These are phyloP conservation scores for Paramormyrops hopkinsi DNA, from an alignment of 2,797 vertebrate genomes.

Conservation along the genomic window DNA sequence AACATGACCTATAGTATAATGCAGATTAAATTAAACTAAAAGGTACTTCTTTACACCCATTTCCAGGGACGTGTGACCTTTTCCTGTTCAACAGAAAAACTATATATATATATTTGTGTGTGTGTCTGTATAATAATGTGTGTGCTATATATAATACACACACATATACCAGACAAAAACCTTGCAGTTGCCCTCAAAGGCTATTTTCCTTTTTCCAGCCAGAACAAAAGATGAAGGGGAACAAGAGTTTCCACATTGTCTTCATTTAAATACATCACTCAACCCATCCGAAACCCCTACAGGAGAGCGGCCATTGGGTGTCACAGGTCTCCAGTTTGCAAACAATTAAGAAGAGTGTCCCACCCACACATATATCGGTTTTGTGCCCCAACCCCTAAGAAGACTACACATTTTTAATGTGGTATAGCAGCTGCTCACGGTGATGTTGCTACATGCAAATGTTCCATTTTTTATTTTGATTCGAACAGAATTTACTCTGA, in stretches of 20 bases:
- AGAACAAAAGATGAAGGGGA: background rate
- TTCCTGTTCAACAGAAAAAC: too few species aligned
- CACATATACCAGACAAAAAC: background rate
- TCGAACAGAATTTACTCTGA: background rate
- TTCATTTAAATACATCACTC: background rate
- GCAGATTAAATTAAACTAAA: background rate
- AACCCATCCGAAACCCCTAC: background rate
- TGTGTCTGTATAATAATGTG: background rate
- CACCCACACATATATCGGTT: background rate
- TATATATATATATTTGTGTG: background rate
- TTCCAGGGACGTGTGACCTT: background rate
- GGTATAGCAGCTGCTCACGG: background rate
- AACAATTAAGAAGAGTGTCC: background rate
- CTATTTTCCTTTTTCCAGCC: background rate
- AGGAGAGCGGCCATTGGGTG: background rate
- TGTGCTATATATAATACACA: background rate
- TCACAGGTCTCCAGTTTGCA: background rate
- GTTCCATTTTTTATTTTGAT: background rate
- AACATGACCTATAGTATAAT: background rate
- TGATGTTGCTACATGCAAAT: background rate
- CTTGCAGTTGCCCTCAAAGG: background rate
- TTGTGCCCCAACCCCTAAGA: background rate
- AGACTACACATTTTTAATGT: background rate
- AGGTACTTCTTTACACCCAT: background rate
- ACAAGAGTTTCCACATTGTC: constrained; percentile 1